phyloP scores from a whole-genome alignment of 2,888 invertebrate species.

The Erebia aethiops region DNA sequence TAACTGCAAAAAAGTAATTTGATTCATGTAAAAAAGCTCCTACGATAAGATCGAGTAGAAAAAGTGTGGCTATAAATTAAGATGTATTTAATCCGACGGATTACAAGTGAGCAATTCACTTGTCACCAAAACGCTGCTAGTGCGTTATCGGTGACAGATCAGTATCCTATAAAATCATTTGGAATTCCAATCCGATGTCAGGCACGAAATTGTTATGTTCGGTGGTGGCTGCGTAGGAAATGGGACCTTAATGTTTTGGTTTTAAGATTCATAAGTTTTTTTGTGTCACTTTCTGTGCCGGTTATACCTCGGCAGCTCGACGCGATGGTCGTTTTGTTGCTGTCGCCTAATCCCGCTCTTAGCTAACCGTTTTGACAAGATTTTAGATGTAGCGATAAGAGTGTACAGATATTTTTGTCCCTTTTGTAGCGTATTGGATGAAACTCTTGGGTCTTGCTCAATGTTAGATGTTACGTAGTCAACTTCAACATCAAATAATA shows the following conservation, averaged over 20 bases:
- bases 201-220: slow-evolving; percentile 50
- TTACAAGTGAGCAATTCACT: slow-evolving; percentile 73
- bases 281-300: slow-evolving; percentile 20
- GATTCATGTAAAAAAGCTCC: slow-evolving; percentile 30
- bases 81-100: slow-evolving; percentile 62
- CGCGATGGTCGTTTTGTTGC: slow-evolving; percentile 72
- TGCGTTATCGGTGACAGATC: slow-evolving; percentile 80
- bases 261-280: slow-evolving; percentile 36
- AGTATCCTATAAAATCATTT: slow-evolving; percentile 71
- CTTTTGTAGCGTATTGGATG: slow-evolving; percentile 39
- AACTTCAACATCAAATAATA: background rate
- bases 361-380: slow-evolving; percentile 82
- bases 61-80: slow-evolving; percentile 44
- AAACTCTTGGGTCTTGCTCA: slow-evolving; percentile 2
- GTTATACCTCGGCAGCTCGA: slow-evolving; percentile 33
- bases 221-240: slow-evolving; percentile 46
- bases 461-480: slow-evolving; percentile 1
- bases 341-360: slow-evolving; percentile 76
- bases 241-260: slow-evolving; percentile 47
- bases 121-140: slow-evolving; percentile 74
- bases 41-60: slow-evolving; percentile 29
- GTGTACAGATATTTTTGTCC: slow-evolving; percentile 48
- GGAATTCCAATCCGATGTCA: slow-evolving; percentile 74
- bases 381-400: slow-evolving; percentile 70
- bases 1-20: slow-evolving; percentile 54